A percentile compares a stretch with the other conserved stretches of the same genome.
Evolutionary conservation across 2,888 invertebrate species (phyloP).

Genomic region (Euplagia quadripunctaria): DNA sequence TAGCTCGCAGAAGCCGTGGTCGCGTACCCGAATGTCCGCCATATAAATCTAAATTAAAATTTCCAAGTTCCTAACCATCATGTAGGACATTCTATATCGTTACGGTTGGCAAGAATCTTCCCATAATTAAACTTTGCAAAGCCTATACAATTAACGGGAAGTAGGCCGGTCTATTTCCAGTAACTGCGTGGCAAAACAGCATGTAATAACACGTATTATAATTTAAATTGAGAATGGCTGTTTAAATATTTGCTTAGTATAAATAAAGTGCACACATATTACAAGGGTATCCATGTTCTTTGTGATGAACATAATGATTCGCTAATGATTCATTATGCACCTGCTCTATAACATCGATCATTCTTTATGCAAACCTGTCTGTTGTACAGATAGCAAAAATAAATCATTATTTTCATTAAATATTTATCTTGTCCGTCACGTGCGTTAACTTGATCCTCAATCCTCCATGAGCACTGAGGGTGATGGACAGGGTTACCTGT

Average conservation of each 20-base stretch:
- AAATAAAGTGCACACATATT: slow-evolving; percentile 15
- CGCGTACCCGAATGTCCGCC: no score
- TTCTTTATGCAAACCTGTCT: slow-evolving; percentile 53
- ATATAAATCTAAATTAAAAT: no score
- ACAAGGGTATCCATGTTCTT: slow-evolving; percentile 31
- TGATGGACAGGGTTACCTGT: no score
- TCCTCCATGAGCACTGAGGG: no score
- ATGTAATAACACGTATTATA: background rate
- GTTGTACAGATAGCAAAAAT: slow-evolving; percentile 49
- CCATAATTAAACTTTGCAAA: background rate
- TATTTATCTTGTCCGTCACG: no score
- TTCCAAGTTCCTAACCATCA: background rate
- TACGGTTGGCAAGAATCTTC: background rate
- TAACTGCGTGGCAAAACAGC: background rate
- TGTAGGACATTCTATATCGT: background rate
- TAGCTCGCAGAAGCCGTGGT: no score
- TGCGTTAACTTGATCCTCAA: no score
- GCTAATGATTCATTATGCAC: slow-evolving; percentile 62
- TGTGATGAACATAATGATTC: slow-evolving; percentile 47
- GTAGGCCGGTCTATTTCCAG: background rate
- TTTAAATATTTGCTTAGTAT: slow-evolving; percentile 5
- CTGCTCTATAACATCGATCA: slow-evolving; percentile 63
- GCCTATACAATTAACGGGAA: slow-evolving; percentile 2
- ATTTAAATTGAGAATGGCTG: background rate
- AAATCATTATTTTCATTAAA: background rate